Percentiles rank a stretch among this genome's conserved stretches.
phyloP scores from a whole-genome alignment of 2,888 invertebrate species.

The Synanthedon andrenaeformis region DNA sequence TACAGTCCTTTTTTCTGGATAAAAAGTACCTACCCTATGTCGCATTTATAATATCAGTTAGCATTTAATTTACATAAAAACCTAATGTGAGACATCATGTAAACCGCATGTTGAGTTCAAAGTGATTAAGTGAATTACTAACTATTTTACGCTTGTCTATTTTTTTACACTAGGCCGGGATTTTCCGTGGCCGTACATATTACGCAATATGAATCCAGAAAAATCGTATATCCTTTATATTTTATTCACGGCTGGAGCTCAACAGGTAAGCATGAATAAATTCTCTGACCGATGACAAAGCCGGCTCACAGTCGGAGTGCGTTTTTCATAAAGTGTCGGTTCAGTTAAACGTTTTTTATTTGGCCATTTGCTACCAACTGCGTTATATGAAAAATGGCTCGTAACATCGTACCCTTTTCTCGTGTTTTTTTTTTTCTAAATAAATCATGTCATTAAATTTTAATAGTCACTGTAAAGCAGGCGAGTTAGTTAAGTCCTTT shows the following conservation, averaged over 20 bases:
- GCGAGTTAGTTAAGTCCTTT: slow-evolving; percentile 65
- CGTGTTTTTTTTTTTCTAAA: slow-evolving; percentile 46
- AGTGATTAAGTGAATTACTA: too few relatives aligned
- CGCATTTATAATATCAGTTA: too few relatives aligned
- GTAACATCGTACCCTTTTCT: slow-evolving; percentile 68
- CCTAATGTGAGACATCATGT: too few relatives aligned
- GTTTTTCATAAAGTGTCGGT: slow-evolving; percentile 70
- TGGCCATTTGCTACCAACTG: slow-evolving; percentile 70
- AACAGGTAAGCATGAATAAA: slow-evolving; percentile 65
- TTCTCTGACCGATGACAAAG: slow-evolving; percentile 63
- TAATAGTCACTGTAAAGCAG: slow-evolving; percentile 63
- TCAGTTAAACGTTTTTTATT: slow-evolving; percentile 67
- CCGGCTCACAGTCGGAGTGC: slow-evolving; percentile 47
- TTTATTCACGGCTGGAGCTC: slow-evolving; percentile 61
- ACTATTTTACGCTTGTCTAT: too few relatives aligned
- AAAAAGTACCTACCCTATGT: too few relatives aligned
- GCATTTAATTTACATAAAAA: not conserved
- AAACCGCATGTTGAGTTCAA: too few relatives aligned
- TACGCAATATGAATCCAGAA: slow-evolving; percentile 63
- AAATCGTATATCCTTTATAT: slow-evolving; percentile 66
- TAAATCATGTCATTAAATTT: slow-evolving; percentile 72
- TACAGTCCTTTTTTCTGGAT: too few relatives aligned
- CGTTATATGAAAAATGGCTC: slow-evolving; percentile 70
- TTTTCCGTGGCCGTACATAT: slow-evolving; percentile 30
- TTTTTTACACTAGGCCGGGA: slow-evolving; percentile 11